Percentiles rank a stretch among this genome's conserved stretches.
These are phyloP conservation scores for Crenuchus spilurus DNA, from an alignment of 2,797 vertebrate species.

Conservation along the genomic window DNA sequence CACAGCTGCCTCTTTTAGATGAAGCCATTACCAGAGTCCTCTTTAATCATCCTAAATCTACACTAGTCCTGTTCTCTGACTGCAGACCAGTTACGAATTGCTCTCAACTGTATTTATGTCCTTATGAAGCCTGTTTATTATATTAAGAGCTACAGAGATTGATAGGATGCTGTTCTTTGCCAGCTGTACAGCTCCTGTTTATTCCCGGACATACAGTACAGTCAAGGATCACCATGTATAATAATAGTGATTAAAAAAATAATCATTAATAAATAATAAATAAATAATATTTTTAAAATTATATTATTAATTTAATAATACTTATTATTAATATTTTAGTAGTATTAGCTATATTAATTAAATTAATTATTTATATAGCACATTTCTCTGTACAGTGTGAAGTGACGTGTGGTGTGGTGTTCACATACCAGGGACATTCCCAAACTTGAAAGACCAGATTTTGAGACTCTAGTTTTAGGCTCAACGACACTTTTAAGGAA, in stretches of 20 bases:
- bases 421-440: neutral
- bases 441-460: constrained; percentile 21
- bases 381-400: too few species aligned
- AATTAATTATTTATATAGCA: too few species aligned
- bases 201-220: neutral
- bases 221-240: neutral
- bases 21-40: constrained; percentile 41
- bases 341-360: too few species aligned
- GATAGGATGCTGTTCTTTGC: neutral
- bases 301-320: too few species aligned
- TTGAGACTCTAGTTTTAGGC: neutral
- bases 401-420: too few species aligned
- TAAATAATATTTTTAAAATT: too few species aligned
- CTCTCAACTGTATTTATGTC: constrained; percentile 10
- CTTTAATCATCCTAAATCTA: constrained; percentile 47
- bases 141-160: neutral
- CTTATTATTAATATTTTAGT: too few species aligned
- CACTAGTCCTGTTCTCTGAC: constrained; percentile 32
- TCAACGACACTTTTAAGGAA: constrained; percentile 11
- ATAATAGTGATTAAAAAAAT: neutral
- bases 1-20: constrained; percentile 33
- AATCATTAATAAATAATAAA: too few species aligned
- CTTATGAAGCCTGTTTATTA: constrained; percentile 16
- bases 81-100: constrained; percentile 32
- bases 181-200: neutral